Evolutionary conservation across 2,888 invertebrate genomes (phyloP).

Genomic region (Anarsia innoxiella): DNA sequence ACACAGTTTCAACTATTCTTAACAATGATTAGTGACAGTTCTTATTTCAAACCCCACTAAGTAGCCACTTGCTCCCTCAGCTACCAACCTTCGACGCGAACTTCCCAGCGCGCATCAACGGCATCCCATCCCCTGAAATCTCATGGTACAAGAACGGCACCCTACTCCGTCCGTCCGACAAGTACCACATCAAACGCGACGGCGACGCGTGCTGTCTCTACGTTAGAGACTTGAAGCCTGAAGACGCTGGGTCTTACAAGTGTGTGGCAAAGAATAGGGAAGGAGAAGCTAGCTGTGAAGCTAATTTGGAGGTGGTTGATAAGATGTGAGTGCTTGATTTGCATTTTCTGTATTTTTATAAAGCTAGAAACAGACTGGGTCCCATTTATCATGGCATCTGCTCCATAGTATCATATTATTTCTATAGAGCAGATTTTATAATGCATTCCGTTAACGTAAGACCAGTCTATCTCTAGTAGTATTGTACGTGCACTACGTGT

Average conservation of each 20-base stretch:
- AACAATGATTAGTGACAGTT: too few relatives aligned
- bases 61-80: too few relatives aligned
- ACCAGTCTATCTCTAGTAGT: too few relatives aligned
- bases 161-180: conserved; percentile 80
- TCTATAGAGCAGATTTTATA: too few relatives aligned
- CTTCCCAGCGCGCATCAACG: conserved; percentile 86
- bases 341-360: too few relatives aligned
- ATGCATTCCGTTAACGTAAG: too few relatives aligned
- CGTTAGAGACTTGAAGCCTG: conserved; percentile 78
- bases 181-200: conserved; percentile 83
- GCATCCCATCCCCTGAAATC: conserved; percentile 89
- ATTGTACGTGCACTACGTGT: too few relatives aligned
- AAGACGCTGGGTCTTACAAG: conserved; percentile 83
- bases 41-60: too few relatives aligned
- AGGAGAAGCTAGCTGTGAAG: conserved; percentile 85
- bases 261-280: conserved; percentile 87
- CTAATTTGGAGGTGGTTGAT: conserved; percentile 84
- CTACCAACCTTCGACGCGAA: conserved; percentile 86
- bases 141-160: conserved; percentile 91
- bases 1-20: too few relatives aligned
- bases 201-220: conserved; percentile 87
- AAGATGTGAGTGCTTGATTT: conserved; percentile 84
- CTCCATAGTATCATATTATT: too few relatives aligned
- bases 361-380: too few relatives aligned
- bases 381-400: too few relatives aligned